A percentile compares a stretch with the other conserved stretches of the same genome.
Conservation (phyloP, 2,113 vertebrate genomes). For the Hassar affinis region DNA sequence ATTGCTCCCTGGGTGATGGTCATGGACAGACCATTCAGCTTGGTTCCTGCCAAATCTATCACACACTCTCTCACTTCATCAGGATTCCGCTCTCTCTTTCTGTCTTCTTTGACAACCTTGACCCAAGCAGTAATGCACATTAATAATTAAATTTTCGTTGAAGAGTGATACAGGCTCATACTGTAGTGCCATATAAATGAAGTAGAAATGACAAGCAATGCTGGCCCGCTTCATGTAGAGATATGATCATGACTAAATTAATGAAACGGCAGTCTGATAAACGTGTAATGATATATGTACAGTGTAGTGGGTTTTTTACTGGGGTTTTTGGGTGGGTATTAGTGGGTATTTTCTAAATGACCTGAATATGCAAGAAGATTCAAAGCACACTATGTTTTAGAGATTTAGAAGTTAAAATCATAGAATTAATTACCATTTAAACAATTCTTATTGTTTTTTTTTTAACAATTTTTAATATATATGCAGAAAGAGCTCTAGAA, state of each 20-base stretch:
- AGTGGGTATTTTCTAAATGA: background rate
- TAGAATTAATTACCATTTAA: no score
- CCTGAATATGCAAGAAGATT: background rate
- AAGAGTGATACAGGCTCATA: background rate
- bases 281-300: background rate
- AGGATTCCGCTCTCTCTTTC: conserved; percentile 15
- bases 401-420: background rate
- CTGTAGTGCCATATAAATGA: background rate
- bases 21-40: background rate
- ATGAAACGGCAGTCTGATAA: background rate
- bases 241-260: conserved; percentile 6
- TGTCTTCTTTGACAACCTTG: background rate
- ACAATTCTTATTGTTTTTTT: no score
- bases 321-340: no score
- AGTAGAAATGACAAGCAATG: background rate
- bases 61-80: conserved; percentile 6
- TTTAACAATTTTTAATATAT: no score
- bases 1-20: conserved; percentile 9
- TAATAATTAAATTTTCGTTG: background rate
- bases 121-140: conserved; percentile 4
- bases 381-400: background rate
- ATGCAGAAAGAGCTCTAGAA: no score
- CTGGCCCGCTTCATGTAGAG: background rate
- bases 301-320: background rate
- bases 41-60: conserved; percentile 1